Evolutionary conservation across 92 coral and sea anemone species (phyloP), one percentile per base, ranked within the genome.

Genomic region (Porites rus): DNA sequence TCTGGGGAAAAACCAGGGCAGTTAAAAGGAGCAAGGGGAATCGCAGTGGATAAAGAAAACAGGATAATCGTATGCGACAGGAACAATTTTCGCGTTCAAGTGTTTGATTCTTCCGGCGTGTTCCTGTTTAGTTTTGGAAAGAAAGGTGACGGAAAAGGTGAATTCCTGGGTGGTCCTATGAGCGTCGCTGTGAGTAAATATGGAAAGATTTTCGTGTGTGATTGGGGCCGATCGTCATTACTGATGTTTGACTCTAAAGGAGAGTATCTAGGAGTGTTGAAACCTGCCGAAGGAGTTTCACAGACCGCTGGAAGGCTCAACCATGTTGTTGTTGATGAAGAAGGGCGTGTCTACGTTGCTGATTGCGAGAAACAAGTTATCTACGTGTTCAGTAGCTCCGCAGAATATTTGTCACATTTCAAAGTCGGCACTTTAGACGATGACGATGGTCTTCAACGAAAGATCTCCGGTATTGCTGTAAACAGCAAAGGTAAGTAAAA

Each of bases 31-130:
- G 90, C 88, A 7, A 88, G 94, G 24, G 94, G 94, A 12, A 25
- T 92, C 14, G 22, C 94, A 11, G 88, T 89, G 6, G 94, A 85
- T 68, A 73, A 73, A 13, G 79, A 78, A 16, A 90, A 90, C 78
- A 69, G 90, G 63, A 75, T 89, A 22, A 53, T 85, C 20, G 94
- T 92, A 12, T 89, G 94, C 78, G 94, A 92, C 56, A 89, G 93
- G 2, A 86, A 92, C 56, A 92, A 92, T 62, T 91, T 85, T 14
- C 89, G 94, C 16, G 87, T 92, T 24, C 93, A 92, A 72, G 79
- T 89, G 13, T 92, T 92, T 84, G 88, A 80, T 63, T 25, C 85
- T 31, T 74, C 79, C 1, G 94, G 94, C 51, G 69, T 79, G 38
- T 89, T 85, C 46, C 59, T 85, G 25, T 92, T 89, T 18, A 20